Evolutionary conservation across 2,797 vertebrate genomes (phyloP).

Genomic region (Artibeus jamaicensis): DNA sequence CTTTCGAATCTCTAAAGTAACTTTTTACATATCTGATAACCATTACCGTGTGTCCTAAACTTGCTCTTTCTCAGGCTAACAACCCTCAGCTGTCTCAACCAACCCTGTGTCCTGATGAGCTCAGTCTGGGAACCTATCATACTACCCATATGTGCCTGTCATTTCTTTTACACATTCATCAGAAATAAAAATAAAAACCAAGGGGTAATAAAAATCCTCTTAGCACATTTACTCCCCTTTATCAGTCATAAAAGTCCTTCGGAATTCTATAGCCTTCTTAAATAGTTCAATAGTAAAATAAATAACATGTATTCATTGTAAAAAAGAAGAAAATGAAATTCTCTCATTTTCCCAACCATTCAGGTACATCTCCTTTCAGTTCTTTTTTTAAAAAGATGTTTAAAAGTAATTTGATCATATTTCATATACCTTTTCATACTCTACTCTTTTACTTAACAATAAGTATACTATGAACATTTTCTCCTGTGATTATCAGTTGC

Average conservation of each 20-base stretch:
- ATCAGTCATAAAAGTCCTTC: not conserved
- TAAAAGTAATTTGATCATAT: not conserved
- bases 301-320: not conserved
- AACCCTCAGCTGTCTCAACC: not conserved
- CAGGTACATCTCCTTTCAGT: not conserved
- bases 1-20: not conserved
- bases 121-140: not conserved
- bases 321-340: constrained; percentile 5
- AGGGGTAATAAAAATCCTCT: not conserved
- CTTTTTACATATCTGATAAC: not conserved
- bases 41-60: not conserved
- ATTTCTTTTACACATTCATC: constrained; percentile 9
- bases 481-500: not conserved
- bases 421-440: not conserved
- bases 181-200: not conserved
- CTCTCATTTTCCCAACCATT: not conserved
- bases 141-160: not conserved
- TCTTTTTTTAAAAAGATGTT: not conserved
- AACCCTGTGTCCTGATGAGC: not conserved
- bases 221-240: not conserved
- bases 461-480: not conserved
- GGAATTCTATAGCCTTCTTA: not conserved
- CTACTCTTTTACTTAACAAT: not conserved
- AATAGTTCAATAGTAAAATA: constrained; percentile 21
- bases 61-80: not conserved